phyloP scores from a whole-genome alignment of 2,113 vertebrate species.

The Xiphophorus hellerii region DNA sequence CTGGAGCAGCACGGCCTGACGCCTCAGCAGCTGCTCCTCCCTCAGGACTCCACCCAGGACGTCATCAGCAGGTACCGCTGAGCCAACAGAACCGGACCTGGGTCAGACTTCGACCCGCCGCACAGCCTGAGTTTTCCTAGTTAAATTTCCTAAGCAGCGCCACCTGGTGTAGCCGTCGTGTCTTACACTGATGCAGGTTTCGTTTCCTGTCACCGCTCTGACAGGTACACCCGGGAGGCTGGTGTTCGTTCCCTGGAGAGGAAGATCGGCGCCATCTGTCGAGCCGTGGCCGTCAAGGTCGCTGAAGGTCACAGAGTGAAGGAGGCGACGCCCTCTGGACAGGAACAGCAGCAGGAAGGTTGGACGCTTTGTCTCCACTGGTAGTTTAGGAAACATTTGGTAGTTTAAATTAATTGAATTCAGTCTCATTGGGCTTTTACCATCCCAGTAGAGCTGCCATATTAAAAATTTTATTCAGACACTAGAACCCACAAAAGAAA shows the following conservation, averaged over 20 bases:
- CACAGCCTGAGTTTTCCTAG: too few species aligned
- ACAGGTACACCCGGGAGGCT: slow-evolving; percentile 93
- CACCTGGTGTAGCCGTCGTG: too few species aligned
- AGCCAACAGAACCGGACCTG: not conserved
- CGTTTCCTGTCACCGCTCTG: not conserved
- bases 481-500: too few species aligned
- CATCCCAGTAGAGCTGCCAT: too few species aligned
- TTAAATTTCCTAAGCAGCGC: too few species aligned
- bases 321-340: slow-evolving; percentile 49
- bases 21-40: slow-evolving; percentile 92
- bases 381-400: not conserved
- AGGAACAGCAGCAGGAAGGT: slow-evolving; percentile 52
- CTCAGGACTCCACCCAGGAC: slow-evolving; percentile 84
- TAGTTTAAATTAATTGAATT: too few species aligned
- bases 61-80: slow-evolving; percentile 63
- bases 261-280: slow-evolving; percentile 92
- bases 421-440: too few species aligned
- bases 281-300: slow-evolving; percentile 94
- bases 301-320: slow-evolving; percentile 87
- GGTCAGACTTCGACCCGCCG: not conserved
- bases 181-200: too few species aligned
- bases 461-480: too few species aligned
- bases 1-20: slow-evolving; percentile 94
- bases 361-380: not conserved
- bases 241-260: slow-evolving; percentile 96